Base-by-base conservation (phyloP, 2,888 invertebrate species). In the Drosophila lacicola region DNA sequence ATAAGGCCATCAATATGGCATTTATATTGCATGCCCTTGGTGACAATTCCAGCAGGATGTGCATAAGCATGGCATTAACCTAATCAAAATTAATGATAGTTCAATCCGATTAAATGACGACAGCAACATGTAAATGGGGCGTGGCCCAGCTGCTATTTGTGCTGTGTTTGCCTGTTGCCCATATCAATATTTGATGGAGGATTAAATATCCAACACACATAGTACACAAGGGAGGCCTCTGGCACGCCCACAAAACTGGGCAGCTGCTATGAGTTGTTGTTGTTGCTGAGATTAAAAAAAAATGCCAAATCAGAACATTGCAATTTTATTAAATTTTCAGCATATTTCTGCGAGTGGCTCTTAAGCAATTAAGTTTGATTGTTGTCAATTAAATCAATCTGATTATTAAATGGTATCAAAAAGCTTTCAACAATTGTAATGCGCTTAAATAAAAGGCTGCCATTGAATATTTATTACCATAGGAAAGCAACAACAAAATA, bases 131-230 rank as follows among this genome's bases (percentile, higher is more conserved):
- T 4, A 2, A 11, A 25, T 13, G 6, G 11, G 36, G 11, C 21
- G 44, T 2, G 13, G 14, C 21, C 10, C 21, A 33, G 25, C 33
- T 49, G n/a, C 25, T 21, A 8, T n/a, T 41, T 47, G 58, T 49
- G 10, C 21, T 47, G 41, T 17, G 14, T 41, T 41, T 44, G 54
- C 34, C 34, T 44, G 36, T 49, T 58, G 66, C 46, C 65, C 67
- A 64, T 63, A 54, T 82, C 58, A 78, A 82, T 84, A 81, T 67
- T 78, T 69, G 78, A 87, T 68, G 57, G 47, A 29, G 75, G 72
- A 75, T 84, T 78, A 66, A 60, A 81, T 75, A 68, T 72, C 53
- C 70, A 83, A 67, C 45, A 42, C 56, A 56, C 17, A 76, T 19
- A 11, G 39, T 37, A 50, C 64, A 47, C 25, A 41, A 17, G n/a